Conservation (phyloP, 2,113 vertebrate genomes). For the Ictalurus punctatus region DNA sequence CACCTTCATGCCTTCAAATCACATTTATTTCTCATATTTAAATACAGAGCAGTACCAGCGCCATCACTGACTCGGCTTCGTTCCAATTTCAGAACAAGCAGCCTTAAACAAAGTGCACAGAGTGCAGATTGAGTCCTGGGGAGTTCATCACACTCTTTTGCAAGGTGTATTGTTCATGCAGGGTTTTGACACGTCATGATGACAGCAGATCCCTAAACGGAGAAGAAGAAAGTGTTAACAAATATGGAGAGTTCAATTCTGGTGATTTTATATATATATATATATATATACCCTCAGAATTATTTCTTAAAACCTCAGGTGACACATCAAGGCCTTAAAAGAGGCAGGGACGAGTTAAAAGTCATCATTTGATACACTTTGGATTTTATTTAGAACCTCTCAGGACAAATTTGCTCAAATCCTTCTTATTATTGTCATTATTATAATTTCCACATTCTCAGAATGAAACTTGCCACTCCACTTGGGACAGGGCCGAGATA, state of each 20-base stretch:
- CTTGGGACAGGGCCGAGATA: background rate
- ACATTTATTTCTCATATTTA: background rate
- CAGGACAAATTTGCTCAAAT: background rate
- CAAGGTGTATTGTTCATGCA: background rate
- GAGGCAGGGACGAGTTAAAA: background rate
- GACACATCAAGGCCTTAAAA: background rate
- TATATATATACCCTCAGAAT: background rate
- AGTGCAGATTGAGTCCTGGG: background rate
- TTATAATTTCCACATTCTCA: background rate
- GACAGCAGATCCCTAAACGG: background rate
- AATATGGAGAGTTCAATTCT: background rate
- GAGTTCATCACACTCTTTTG: background rate
- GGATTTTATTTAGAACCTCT: background rate
- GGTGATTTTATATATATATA: no score
- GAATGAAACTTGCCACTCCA: background rate
- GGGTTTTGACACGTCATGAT: background rate
- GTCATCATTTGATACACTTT: background rate
- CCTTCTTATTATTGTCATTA: background rate
- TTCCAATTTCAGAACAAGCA: background rate
- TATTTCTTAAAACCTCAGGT: background rate
- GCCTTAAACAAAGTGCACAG: background rate
- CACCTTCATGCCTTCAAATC: background rate
- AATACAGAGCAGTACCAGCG: background rate
- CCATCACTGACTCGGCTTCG: background rate
- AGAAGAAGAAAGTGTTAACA: background rate